Evolutionary conservation across 1,140 invertebrate species (phyloP).

Genomic region (Eurytemora carolleeae): DNA sequence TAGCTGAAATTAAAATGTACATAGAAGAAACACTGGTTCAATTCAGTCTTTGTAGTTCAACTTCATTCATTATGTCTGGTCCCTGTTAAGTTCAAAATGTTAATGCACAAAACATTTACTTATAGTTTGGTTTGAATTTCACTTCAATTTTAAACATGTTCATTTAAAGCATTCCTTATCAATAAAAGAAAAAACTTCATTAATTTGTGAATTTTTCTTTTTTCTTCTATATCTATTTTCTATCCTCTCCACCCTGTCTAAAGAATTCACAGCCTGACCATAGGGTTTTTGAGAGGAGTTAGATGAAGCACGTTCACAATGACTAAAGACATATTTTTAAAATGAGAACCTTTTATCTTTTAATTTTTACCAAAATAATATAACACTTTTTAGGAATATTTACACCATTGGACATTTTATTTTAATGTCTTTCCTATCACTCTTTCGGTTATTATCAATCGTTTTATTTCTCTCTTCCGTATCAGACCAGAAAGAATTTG

Average conservation of each 20-base stretch:
- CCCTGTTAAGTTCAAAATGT: neutral
- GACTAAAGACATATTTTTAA: neutral
- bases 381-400: too few relatives aligned
- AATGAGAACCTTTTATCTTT: neutral
- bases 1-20: too few relatives aligned
- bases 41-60: neutral
- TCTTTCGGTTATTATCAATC: too few relatives aligned
- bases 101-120: neutral
- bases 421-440: too few relatives aligned
- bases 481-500: neutral
- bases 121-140: neutral
- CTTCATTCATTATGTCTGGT: neutral
- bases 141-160: too few relatives aligned
- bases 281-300: neutral
- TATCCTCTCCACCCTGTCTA: neutral
- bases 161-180: slow-evolving; percentile 7
- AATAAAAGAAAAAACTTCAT: slow-evolving; percentile 10
- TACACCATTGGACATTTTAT: too few relatives aligned
- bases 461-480: neutral
- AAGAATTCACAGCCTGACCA: neutral
- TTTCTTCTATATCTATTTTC: neutral
- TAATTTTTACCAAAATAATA: neutral
- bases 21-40: neutral
- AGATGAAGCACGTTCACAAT: neutral
- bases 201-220: neutral